These are phyloP conservation scores for Trichacis sp. DNA, from an alignment of 2,888 invertebrate species.

Conservation along the genomic window DNA sequence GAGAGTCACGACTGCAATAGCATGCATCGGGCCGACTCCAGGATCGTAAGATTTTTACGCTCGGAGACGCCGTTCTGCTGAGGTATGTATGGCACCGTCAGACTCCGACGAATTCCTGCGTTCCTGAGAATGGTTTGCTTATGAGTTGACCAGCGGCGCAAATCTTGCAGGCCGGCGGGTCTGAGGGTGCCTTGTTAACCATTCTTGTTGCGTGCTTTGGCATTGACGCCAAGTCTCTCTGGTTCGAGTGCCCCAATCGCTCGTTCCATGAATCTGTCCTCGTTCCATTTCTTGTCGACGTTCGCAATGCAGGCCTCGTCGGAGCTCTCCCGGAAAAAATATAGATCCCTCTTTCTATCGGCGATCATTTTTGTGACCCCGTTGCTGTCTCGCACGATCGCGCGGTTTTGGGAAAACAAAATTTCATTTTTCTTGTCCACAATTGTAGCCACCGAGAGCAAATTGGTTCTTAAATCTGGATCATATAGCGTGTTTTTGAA, in stretches of 20 bases:
- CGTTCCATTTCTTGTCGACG: too few species aligned
- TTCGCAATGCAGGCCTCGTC: too few species aligned
- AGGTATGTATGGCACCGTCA: conserved; percentile 49
- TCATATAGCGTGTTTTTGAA: conserved; percentile 34
- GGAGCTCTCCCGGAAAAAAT: too few species aligned
- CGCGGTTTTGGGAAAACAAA: conserved; percentile 20
- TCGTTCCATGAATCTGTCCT: too few species aligned
- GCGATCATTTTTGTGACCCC: conserved; percentile 22
- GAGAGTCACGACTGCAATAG: conserved; percentile 38
- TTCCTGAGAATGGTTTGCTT: conserved; percentile 13
- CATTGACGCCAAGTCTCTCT: too few species aligned
- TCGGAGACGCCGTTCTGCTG: conserved; percentile 48
- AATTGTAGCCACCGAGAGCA: conserved; percentile 41
- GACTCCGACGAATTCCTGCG: conserved; percentile 47
- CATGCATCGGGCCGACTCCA: conserved; percentile 26
- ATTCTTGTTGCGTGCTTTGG: too few species aligned
- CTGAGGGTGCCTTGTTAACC: too few species aligned
- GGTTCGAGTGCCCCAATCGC: conserved; percentile 33
- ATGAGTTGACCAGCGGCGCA: too few species aligned
- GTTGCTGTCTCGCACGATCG: conserved; percentile 11
- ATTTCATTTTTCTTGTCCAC: conserved; percentile 29
- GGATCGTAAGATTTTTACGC: conserved; percentile 13
- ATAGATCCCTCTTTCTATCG: too few species aligned
- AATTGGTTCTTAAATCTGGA: conserved; percentile 40
- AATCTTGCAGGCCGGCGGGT: too few species aligned